A percentile compares a stretch with the other conserved stretches of the same genome.
Evolutionary conservation across 2,113 vertebrate species (phyloP).

Genomic region (Harpagus bidentatus): DNA sequence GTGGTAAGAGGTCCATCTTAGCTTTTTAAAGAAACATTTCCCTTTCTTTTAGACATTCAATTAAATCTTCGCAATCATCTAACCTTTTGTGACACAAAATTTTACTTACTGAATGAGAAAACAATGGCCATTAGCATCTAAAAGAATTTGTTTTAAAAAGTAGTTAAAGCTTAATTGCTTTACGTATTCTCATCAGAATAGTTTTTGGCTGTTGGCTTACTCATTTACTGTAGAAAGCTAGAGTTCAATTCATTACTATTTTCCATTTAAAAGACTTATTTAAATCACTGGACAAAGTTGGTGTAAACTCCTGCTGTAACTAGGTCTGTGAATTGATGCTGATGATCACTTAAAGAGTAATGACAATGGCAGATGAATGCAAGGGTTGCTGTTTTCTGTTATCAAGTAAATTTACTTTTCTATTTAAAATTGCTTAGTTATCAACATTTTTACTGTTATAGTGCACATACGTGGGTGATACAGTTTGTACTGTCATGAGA

Average conservation of each 20-base stretch:
- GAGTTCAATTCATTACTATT: constrained; percentile 49
- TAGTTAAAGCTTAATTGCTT: constrained; percentile 74
- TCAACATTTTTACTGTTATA: background rate
- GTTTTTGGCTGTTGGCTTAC: constrained; percentile 47
- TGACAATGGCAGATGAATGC: background rate
- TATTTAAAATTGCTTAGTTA: background rate
- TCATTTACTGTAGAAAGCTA: background rate
- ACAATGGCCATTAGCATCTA: constrained; percentile 79
- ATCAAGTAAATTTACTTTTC: background rate
- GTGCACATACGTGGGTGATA: rapidly evolving
- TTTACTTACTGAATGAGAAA: constrained; percentile 73
- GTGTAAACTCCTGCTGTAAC: background rate
- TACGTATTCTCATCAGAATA: constrained; percentile 50
- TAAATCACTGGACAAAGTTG: background rate
- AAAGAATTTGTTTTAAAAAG: constrained; percentile 74
- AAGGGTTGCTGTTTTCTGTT: background rate
- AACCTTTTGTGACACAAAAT: constrained; percentile 72
- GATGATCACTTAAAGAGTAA: background rate
- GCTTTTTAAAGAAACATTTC: constrained; percentile 73
- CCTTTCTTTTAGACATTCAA: constrained; percentile 74
- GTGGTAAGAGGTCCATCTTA: constrained; percentile 82
- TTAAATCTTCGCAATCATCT: constrained; percentile 78
- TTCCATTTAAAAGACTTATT: constrained; percentile 51
- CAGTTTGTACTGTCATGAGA: background rate
- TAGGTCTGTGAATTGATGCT: background rate